phyloP scores from a whole-genome alignment of 2,888 invertebrate genomes.

The Cephus runcator region DNA sequence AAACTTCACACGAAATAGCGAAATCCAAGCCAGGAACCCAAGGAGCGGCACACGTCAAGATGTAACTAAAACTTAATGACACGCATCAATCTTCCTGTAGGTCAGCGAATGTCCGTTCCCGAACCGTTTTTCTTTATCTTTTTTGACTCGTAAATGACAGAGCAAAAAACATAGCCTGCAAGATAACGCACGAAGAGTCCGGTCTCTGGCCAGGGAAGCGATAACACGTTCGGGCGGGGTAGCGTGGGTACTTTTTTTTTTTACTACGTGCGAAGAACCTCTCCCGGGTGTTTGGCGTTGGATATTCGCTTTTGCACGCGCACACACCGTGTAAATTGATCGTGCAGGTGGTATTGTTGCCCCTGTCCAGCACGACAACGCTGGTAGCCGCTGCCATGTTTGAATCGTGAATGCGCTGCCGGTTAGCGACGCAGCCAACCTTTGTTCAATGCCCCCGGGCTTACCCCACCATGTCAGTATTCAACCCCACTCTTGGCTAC shows the following conservation, averaged over 20 bases:
- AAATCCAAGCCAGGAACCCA: not conserved
- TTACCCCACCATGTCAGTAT: constrained; percentile 21
- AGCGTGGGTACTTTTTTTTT: not conserved
- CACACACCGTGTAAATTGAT: constrained; percentile 93
- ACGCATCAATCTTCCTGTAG: constrained; percentile 1
- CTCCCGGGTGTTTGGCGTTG: not conserved
- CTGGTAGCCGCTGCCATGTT: constrained; percentile 88
- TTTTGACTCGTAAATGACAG: not conserved
- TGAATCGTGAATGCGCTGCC: constrained; percentile 62
- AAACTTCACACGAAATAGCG: not conserved
- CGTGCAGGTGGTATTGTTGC: constrained; percentile 96
- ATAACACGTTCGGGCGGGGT: constrained; percentile 1
- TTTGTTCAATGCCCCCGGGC: constrained; percentile 55
- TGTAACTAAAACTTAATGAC: not conserved
- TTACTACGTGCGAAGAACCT: not conserved
- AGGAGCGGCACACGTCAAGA: not conserved
- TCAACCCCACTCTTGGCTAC: not conserved
- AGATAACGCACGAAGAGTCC: constrained; percentile 8
- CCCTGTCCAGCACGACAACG: constrained; percentile 94
- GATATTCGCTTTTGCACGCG: constrained; percentile 17
- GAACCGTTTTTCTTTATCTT: not conserved
- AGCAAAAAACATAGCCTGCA: not conserved
- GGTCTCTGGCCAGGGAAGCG: not conserved
- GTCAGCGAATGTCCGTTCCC: not conserved
- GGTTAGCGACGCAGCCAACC: constrained; percentile 49